Percentiles rank a stretch among this genome's conserved stretches.
Conservation (phyloP, 2,113 vertebrate genomes). For the Pterocles burchelli region DNA sequence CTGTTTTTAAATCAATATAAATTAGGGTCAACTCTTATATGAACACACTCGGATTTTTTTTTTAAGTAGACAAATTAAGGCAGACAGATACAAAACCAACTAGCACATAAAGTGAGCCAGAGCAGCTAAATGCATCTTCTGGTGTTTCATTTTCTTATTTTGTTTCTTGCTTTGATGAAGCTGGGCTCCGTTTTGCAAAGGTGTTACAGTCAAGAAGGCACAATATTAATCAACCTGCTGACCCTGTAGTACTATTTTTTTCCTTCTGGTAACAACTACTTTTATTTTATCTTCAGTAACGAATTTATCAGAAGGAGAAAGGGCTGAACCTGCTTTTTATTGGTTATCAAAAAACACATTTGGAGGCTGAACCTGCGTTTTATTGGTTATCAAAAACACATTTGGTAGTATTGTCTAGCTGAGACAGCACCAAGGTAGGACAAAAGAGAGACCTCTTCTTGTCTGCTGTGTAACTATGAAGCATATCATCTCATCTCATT, state of each 20-base stretch:
- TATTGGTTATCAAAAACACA: background rate
- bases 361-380: accelerated
- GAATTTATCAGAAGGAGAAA: background rate
- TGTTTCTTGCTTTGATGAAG: background rate
- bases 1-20: conserved; percentile 4
- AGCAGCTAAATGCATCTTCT: background rate
- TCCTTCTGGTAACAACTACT: background rate
- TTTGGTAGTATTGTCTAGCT: background rate
- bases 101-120: background rate
- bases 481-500: background rate
- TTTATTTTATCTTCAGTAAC: background rate
- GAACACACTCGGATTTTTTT: background rate
- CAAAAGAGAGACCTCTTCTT: background rate
- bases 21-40: background rate
- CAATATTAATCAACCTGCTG: background rate
- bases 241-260: background rate
- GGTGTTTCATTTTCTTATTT: background rate
- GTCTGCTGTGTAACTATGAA: background rate
- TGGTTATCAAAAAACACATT: background rate
- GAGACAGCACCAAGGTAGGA: background rate
- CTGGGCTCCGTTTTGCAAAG: background rate
- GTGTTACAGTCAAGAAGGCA: background rate
- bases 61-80: background rate
- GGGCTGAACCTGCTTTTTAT: accelerated
- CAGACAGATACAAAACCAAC: background rate